phyloP scores from a whole-genome alignment of 2,113 vertebrate genomes.

The Girardinichthys multiradiatus region DNA sequence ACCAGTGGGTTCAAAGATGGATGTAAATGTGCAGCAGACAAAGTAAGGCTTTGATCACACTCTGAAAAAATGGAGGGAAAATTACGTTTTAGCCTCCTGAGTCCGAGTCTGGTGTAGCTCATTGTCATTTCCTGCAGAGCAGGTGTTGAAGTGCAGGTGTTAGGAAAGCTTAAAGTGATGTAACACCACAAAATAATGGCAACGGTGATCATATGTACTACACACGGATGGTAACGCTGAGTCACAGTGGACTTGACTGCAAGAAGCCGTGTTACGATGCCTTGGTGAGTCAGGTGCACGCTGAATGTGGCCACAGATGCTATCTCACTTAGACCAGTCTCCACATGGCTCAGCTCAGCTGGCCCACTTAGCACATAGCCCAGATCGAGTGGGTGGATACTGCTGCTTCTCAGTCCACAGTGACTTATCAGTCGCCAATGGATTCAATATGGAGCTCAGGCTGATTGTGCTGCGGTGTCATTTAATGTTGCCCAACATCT shows the following conservation, averaged over 20 bases:
- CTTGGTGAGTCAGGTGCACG: constrained; percentile 48
- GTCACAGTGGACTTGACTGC: constrained; percentile 36
- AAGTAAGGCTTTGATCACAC: constrained; percentile 50
- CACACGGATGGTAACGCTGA: constrained; percentile 39
- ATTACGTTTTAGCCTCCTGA: constrained; percentile 17
- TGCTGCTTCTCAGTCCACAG: constrained; percentile 38
- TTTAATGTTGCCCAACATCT: constrained; percentile 48
- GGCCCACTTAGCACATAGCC: constrained; percentile 29
- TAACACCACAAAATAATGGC: constrained; percentile 9
- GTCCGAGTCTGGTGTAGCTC: not conserved
- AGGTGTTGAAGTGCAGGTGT: constrained; percentile 9
- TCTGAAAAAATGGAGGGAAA: constrained; percentile 18
- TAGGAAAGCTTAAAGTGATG: constrained; percentile 27
- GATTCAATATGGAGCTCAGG: constrained; percentile 34
- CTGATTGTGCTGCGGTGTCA: constrained; percentile 32
- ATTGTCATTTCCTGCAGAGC: constrained; percentile 21
- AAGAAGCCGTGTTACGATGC: constrained; percentile 38
- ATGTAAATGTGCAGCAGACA: constrained; percentile 51
- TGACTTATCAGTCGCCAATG: constrained; percentile 31
- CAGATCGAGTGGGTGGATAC: constrained; percentile 38
- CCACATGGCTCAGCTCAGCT: constrained; percentile 35
- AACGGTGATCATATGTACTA: constrained; percentile 30
- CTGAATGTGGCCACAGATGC: constrained; percentile 47
- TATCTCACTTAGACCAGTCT: constrained; percentile 23
- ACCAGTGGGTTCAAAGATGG: constrained; percentile 49